Evolutionary conservation across 2,113 vertebrate species (phyloP).

Genomic region (Dicentrarchus labrax): DNA sequence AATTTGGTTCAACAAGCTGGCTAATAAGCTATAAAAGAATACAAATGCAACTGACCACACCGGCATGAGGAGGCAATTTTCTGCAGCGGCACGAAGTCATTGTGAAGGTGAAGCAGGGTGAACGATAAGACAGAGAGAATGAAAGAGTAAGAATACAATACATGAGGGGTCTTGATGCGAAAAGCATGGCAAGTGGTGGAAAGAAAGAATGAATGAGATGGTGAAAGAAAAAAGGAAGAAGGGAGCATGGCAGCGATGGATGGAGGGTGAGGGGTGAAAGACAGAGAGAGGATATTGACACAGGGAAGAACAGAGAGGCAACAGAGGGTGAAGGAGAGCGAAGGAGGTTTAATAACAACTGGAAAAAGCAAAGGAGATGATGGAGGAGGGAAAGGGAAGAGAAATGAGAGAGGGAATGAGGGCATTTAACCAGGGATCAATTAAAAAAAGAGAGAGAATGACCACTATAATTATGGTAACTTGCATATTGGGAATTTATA

Average conservation of each 20-base stretch:
- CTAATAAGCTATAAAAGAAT: slow-evolving; percentile 30
- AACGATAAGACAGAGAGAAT: not conserved
- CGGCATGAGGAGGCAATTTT: slow-evolving; percentile 13
- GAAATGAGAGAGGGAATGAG: not conserved
- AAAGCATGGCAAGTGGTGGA: slow-evolving; percentile 1
- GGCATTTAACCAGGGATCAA: not conserved
- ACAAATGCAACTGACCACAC: slow-evolving; percentile 31
- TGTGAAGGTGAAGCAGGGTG: not conserved
- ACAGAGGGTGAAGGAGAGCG: slow-evolving; percentile 46
- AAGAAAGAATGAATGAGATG: not conserved
- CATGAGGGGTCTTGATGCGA: not conserved
- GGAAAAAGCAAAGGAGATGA: not conserved
- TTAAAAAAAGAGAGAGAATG: not conserved
- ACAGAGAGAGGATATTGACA: slow-evolving; percentile 14
- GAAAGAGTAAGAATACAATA: slow-evolving; percentile 12
- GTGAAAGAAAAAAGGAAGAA: not conserved
- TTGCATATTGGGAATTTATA: not conserved
- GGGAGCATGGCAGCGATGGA: not conserved
- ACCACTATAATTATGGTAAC: not conserved
- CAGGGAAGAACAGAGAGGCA: slow-evolving; percentile 12
- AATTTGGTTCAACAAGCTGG: slow-evolving; percentile 31
- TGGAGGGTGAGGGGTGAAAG: slow-evolving; percentile 2
- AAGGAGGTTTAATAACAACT: slow-evolving; percentile 53
- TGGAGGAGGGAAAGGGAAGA: not conserved
- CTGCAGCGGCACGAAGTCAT: not conserved